Evolutionary conservation across 2,888 invertebrate genomes (phyloP).

Genomic region (Geophilus truncorum): DNA sequence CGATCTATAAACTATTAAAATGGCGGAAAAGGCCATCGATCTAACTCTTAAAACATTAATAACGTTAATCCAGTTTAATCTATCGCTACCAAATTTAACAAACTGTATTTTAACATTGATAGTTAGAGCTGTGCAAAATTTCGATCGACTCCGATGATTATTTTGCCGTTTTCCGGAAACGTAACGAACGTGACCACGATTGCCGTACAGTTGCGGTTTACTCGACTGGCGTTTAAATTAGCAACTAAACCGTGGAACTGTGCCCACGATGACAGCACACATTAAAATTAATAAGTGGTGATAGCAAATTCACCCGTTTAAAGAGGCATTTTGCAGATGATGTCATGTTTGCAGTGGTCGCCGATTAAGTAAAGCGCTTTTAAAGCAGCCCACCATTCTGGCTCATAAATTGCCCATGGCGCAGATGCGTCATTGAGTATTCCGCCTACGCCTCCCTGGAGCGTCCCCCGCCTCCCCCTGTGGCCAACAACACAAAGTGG

Average conservation of each 20-base stretch:
- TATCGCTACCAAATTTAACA: background rate
- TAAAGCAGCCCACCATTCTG: slow-evolving; percentile 14
- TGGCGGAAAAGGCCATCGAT: background rate
- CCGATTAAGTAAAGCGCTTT: slow-evolving; percentile 16
- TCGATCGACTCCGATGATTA: too few species aligned
- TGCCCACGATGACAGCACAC: background rate
- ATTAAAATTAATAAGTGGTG: background rate
- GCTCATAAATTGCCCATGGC: slow-evolving; percentile 5
- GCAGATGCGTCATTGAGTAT: slow-evolving; percentile 20
- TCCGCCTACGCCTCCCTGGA: slow-evolving; percentile 16
- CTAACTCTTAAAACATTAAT: background rate
- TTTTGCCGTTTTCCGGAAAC: too few species aligned
- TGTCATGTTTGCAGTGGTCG: slow-evolving; percentile 16
- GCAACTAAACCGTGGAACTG: background rate
- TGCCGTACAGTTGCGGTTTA: background rate
- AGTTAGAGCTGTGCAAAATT: too few species aligned
- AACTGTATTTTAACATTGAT: background rate
- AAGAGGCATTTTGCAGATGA: slow-evolving; percentile 2
- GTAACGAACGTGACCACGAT: too few species aligned
- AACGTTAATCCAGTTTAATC: background rate
- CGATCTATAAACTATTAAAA: background rate
- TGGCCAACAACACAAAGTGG: slow-evolving; percentile 20
- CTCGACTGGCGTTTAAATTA: background rate
- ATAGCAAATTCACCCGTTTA: background rate
- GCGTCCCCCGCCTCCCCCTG: slow-evolving; percentile 15